Percentiles rank a stretch among this genome's conserved stretches.
phyloP scores from a whole-genome alignment of 1,140 invertebrate species.

The Aphidius gifuensis region DNA sequence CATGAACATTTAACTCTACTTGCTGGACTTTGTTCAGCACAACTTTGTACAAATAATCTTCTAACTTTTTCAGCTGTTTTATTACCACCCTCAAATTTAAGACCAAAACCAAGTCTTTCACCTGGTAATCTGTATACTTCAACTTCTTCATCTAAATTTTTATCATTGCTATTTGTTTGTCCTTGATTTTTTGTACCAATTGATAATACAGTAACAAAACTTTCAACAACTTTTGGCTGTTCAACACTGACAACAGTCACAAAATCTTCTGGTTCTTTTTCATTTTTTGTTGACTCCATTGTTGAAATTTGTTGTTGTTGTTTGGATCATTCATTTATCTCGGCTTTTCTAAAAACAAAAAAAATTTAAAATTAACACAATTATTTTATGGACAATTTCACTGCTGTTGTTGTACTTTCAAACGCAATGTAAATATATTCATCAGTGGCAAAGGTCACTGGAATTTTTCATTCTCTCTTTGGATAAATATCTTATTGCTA shows the following conservation, averaged over 20 bases:
- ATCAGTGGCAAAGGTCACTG: too few relatives aligned
- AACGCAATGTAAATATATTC: too few relatives aligned
- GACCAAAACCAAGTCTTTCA: slow-evolving; percentile 83
- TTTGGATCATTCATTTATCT: slow-evolving; percentile 24
- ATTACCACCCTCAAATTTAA: slow-evolving; percentile 88
- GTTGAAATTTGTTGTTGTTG: slow-evolving; percentile 19
- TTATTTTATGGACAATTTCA: too few relatives aligned
- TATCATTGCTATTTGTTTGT: slow-evolving; percentile 39
- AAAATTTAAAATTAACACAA: too few relatives aligned
- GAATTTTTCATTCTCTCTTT: too few relatives aligned
- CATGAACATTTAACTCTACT: slow-evolving; percentile 74
- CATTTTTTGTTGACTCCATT: slow-evolving; percentile 31
- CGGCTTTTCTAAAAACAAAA: too few relatives aligned
- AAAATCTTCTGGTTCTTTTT: slow-evolving; percentile 54
- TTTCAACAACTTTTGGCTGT: slow-evolving; percentile 40
- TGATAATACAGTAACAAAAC: slow-evolving; percentile 55
- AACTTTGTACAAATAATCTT: slow-evolving; percentile 82
- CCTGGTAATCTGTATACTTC: slow-evolving; percentile 80
- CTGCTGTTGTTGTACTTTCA: too few relatives aligned
- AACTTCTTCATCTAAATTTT: slow-evolving; percentile 65
- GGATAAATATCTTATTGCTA: not conserved
- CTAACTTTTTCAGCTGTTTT: slow-evolving; percentile 69
- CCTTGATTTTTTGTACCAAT: slow-evolving; percentile 41
- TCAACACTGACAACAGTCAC: slow-evolving; percentile 71
- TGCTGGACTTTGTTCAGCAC: slow-evolving; percentile 83